Evolutionary conservation across 2,888 invertebrate species (phyloP), one percentile per base, ranked within the genome.

Genomic region (Rotaria magnacalcarata): DNA sequence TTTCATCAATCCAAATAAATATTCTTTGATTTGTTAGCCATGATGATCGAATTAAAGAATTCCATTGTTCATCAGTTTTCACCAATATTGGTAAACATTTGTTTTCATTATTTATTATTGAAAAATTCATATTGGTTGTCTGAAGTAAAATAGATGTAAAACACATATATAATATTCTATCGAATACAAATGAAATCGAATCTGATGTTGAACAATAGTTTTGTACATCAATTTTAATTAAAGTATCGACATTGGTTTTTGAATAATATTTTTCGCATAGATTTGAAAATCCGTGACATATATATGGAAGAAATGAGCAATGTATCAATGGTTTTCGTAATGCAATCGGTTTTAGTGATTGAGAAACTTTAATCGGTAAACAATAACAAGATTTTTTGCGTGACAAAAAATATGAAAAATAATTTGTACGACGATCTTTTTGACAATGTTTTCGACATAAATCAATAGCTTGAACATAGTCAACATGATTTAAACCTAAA

Each of bases 341-440:
- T 21, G 80, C 80, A 47, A n/a, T 47, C 16, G 47, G 47, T 47
- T 47, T 80, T 21, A 47, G 19, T 19, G 14, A 0, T 67, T 34
- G 67, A 34, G 34, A 16, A 67, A 34, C 6, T 67, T 67, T 34
- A 16, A 67, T 14, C 24, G 80, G 47, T 47, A 47, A 47, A 80
- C 80, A 80, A 80, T 80, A 80, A 80, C 80, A 80, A 80, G 24
- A 80, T 47, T 80, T 80, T 80, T 80, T 80, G 11, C 80, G 80
- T 11, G 80, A 80, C 2, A 80, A 21, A 47, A 80, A 80, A 80
- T 19, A 67, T 19, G 67, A 34, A 67, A 19, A 67, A 34, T 41
- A 34, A 67, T 67, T 67, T 19, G 27, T 34, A 34, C 2, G 5
- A 34, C 5, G 24, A 19, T 24, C 24, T 47, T 16, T 47, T 47